A percentile compares a stretch with the other conserved stretches of the same genome.
Conservation (phyloP, 1,140 invertebrate species). For the Scylla paramamosain region DNA sequence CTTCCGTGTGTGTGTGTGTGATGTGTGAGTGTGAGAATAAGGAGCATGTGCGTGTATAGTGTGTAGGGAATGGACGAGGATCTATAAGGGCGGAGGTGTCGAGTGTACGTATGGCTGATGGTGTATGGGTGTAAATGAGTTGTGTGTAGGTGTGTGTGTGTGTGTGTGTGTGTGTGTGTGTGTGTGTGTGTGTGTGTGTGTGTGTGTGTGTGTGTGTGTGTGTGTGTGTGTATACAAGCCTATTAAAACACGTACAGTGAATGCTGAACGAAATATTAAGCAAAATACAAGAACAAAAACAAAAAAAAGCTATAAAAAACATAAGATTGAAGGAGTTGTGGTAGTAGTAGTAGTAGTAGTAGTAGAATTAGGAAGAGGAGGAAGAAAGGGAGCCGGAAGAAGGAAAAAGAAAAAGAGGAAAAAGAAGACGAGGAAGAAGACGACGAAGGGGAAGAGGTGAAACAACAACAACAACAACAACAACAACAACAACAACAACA, state of each 20-base stretch:
- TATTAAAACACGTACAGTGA: neutral
- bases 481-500: too few species aligned
- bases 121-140: neutral
- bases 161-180: neutral
- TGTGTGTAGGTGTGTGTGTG: too few species aligned
- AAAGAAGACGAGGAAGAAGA: neutral
- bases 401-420: conserved; percentile 42
- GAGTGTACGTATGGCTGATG: neutral
- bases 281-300: neutral
- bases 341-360: too few species aligned
- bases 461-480: too few species aligned
- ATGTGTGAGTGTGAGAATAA: neutral
- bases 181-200: neutral
- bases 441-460: too few species aligned
- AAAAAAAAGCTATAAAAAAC: neutral
- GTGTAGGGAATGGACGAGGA: neutral
- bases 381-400: neutral
- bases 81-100: neutral
- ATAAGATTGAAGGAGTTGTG: too few species aligned
- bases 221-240: neutral
- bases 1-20: neutral
- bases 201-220: neutral
- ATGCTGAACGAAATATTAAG: too few species aligned
- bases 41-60: neutral
- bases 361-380: neutral